Conservation (phyloP, 2,888 invertebrate genomes). For the Stenchaetothrips biformis region DNA sequence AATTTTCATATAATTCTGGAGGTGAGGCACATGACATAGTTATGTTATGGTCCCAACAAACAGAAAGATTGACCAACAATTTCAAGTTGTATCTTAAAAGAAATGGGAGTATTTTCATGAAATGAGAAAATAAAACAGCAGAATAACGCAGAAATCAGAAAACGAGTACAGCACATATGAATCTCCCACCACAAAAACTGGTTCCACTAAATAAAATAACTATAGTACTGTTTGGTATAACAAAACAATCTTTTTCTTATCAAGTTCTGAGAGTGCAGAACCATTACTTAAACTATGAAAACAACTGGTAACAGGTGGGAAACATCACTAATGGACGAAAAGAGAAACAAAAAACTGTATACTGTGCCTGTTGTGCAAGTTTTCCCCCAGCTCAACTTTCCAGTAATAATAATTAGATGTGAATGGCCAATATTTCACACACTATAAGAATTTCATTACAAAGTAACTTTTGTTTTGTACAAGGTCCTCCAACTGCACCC, state of each 20-base stretch:
- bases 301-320: not conserved
- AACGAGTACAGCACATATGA: too few species aligned
- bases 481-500: constrained; percentile 24
- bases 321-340: not conserved
- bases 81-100: too few species aligned
- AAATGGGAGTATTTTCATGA: too few species aligned
- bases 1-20: not conserved
- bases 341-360: too few species aligned
- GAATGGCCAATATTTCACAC: constrained; percentile 4
- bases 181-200: too few species aligned
- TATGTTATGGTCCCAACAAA: not conserved
- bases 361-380: not conserved
- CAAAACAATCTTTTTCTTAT: too few species aligned
- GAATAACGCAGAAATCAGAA: too few species aligned
- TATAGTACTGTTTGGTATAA: too few species aligned
- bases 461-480: not conserved
- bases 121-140: too few species aligned
- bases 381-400: not conserved
- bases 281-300: not conserved
- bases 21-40: not conserved
- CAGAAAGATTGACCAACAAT: not conserved
- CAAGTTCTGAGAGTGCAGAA: not conserved
- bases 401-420: not conserved
- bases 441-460: not conserved
- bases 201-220: too few species aligned